A percentile compares a stretch with the other conserved stretches of the same genome.
These are phyloP conservation scores for Rhyacichthys aspro DNA, from an alignment of 2,797 vertebrate species.

Conservation along the genomic window DNA sequence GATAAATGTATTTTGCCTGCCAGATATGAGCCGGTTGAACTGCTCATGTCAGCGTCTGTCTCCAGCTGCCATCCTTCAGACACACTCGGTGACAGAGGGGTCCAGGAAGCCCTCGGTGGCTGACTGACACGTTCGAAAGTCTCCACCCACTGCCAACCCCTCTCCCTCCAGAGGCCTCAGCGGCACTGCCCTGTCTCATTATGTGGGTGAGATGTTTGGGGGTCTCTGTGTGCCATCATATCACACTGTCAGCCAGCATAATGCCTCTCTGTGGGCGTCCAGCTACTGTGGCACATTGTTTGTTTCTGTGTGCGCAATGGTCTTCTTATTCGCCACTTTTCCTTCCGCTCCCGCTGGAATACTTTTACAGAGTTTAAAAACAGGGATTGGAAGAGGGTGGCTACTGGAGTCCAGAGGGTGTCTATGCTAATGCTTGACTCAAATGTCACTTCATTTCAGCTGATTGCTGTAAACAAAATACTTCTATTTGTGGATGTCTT, in stretches of 20 bases:
- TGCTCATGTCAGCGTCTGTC: constrained; percentile 49
- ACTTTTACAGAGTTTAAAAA: constrained; percentile 55
- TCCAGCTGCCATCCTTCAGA: constrained; percentile 65
- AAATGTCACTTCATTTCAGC: constrained; percentile 72
- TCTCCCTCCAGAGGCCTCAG: constrained; percentile 45
- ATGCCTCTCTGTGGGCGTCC: constrained; percentile 71
- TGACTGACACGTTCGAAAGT: constrained; percentile 59
- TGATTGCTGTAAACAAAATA: constrained; percentile 54
- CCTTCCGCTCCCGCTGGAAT: constrained; percentile 50
- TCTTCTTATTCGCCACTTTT: constrained; percentile 42
- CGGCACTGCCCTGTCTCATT: constrained; percentile 77
- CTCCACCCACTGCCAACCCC: constrained; percentile 43
- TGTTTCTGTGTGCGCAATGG: constrained; percentile 51
- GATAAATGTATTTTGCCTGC: constrained; percentile 67
- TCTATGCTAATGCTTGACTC: constrained; percentile 56
- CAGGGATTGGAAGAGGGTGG: constrained; percentile 35
- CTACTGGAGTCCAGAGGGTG: constrained; percentile 52
- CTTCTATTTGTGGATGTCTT: constrained; percentile 56
- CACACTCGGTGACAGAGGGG: constrained; percentile 65
- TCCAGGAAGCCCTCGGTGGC: constrained; percentile 48
- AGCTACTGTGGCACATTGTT: constrained; percentile 56
- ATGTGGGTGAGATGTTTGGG: constrained; percentile 78
- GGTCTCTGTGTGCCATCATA: constrained; percentile 67
- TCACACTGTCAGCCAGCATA: constrained; percentile 74
- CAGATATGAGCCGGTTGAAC: constrained; percentile 58